Percentiles rank a stretch among this genome's conserved stretches.
phyloP scores from a whole-genome alignment of 2,113 vertebrate species.

The Eleginops maclovinus region DNA sequence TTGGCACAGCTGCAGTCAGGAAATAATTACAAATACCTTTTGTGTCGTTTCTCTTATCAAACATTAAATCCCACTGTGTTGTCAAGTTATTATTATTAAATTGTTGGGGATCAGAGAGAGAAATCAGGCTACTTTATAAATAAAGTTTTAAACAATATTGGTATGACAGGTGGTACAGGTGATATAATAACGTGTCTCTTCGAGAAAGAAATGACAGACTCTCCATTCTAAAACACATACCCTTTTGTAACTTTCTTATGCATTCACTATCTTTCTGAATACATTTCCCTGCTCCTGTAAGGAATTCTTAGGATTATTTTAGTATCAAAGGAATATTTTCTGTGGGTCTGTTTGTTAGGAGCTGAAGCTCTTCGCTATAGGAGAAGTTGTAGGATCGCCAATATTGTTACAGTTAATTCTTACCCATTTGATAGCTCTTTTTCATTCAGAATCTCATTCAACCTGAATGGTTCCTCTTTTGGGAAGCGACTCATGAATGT shows the following conservation, averaged over 20 bases:
- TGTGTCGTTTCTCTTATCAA: background rate
- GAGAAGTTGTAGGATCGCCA: background rate
- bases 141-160: no score
- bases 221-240: background rate
- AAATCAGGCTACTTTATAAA: background rate
- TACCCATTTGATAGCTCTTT: background rate
- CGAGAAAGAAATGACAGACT: background rate
- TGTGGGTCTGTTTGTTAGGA: background rate
- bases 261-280: background rate
- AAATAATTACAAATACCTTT: background rate
- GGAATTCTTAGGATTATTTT: constrained; percentile 3
- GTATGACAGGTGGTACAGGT: background rate
- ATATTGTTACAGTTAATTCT: background rate
- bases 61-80: constrained; percentile 4
- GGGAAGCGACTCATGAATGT: no score
- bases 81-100: background rate
- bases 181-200: background rate
- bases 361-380: background rate
- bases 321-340: constrained; percentile 2
- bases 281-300: background rate
- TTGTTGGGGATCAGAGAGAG: background rate
- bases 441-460: background rate
- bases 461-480: background rate
- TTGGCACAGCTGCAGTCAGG: background rate
- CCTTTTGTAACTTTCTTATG: background rate